Evolutionary conservation across 2,113 vertebrate species (phyloP).

Genomic region (Thalassarche chlororhynchos): DNA sequence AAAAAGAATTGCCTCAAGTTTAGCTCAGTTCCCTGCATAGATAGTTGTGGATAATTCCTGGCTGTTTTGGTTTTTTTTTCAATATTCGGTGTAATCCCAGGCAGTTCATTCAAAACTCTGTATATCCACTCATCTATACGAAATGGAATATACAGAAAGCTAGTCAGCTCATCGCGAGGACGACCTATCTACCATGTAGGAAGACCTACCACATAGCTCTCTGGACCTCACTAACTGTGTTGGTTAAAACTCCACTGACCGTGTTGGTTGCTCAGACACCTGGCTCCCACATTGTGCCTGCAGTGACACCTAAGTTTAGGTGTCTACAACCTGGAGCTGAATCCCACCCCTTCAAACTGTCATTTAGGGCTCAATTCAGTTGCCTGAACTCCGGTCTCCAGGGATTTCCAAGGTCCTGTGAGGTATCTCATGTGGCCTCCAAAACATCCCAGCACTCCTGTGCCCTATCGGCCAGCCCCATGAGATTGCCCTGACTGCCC

Average conservation of each 20-base stretch:
- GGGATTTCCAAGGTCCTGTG: background rate
- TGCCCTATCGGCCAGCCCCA: background rate
- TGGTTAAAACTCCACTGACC: background rate
- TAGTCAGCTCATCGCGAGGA: background rate
- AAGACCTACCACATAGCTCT: background rate
- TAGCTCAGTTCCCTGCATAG: background rate
- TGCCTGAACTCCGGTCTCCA: background rate
- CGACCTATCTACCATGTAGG: accelerated
- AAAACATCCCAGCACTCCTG: background rate
- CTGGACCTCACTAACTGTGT: no score
- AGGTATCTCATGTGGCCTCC: background rate
- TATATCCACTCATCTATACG: background rate
- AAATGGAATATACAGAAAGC: background rate
- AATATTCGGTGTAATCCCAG: background rate
- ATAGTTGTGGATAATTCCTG: background rate
- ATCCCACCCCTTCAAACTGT: background rate
- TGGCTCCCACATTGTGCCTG: background rate
- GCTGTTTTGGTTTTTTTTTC: background rate
- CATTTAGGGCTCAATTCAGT: background rate
- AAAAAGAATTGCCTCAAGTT: background rate
- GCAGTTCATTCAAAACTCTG: background rate
- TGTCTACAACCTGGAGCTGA: background rate
- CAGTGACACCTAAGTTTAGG: background rate
- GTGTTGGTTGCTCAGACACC: background rate
- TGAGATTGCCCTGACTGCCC: background rate